Conservation (phyloP, 2,888 invertebrate genomes). For the Tupiocoris notatus region DNA sequence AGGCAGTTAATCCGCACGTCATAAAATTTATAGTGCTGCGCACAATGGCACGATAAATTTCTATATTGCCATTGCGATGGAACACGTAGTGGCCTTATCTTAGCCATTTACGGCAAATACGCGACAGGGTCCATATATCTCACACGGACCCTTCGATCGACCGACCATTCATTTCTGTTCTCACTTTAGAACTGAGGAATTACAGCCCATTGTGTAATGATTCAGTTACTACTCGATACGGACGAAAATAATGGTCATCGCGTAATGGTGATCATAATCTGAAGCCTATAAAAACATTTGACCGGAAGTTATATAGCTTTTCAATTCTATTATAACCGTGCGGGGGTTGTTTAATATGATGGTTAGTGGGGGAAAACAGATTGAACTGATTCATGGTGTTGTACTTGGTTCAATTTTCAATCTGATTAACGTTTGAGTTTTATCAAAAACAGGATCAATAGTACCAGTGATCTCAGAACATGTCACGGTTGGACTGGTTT, state of each 20-base stretch:
- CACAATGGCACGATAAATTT: neutral
- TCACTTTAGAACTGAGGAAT: neutral
- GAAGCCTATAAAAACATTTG: neutral
- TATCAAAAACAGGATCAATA: too few relatives aligned
- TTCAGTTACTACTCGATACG: too few relatives aligned
- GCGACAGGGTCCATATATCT: neutral
- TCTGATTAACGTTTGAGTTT: too few relatives aligned
- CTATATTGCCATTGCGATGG: neutral
- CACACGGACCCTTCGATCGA: neutral
- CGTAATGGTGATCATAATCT: neutral
- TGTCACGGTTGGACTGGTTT: too few relatives aligned
- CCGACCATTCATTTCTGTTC: neutral
- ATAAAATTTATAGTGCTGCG: neutral
- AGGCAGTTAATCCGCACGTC: neutral
- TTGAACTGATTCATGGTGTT: too few relatives aligned
- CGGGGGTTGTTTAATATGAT: too few relatives aligned
- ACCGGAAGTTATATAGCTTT: neutral
- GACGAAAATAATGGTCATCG: too few relatives aligned
- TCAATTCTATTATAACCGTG: neutral
- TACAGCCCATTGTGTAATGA: neutral
- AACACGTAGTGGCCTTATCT: neutral
- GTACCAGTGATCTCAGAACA: too few relatives aligned
- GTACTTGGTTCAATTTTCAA: too few relatives aligned
- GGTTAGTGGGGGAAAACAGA: too few relatives aligned
- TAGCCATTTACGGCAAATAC: neutral